Evolutionary conservation across 37 sponge, comb jelly and placozoan genomes (phyloP).

Genomic region (Bolinopsis microptera): DNA sequence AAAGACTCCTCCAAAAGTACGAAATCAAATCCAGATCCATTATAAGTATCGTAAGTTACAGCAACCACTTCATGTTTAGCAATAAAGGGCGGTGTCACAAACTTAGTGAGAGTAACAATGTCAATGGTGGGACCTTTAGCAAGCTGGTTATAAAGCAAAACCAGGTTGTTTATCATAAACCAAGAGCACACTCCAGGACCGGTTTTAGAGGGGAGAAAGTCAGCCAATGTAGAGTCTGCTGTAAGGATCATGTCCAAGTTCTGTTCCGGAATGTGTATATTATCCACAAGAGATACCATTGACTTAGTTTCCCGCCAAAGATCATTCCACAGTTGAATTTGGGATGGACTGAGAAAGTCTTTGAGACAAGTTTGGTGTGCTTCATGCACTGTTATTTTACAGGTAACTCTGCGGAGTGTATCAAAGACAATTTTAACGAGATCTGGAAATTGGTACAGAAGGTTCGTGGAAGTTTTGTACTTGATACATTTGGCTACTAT

Average conservation of each 20-base stretch:
- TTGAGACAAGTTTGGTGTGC: background rate
- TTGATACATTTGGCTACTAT: background rate
- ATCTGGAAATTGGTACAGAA: background rate
- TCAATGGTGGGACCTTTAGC: background rate
- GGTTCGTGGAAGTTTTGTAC: background rate
- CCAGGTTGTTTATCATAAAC: slow-evolving; percentile 7
- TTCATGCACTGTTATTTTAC: background rate
- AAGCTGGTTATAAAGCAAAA: background rate
- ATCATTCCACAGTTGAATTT: background rate
- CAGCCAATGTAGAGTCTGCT: background rate
- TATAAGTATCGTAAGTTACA: background rate
- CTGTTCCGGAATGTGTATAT: background rate
- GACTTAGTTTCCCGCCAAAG: background rate
- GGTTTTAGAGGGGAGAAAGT: background rate
- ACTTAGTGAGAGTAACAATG: background rate
- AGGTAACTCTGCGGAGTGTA: background rate
- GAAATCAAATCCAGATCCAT: background rate
- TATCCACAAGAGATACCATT: background rate
- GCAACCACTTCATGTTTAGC: background rate
- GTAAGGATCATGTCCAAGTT: background rate
- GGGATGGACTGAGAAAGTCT: background rate
- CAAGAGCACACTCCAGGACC: slow-evolving; percentile 36
- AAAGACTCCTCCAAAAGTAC: background rate
- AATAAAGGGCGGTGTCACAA: background rate
- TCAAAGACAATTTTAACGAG: background rate